Percentiles rank a stretch among this genome's conserved stretches.
Conservation (phyloP, 2,797 vertebrate species). For the Chaetodon trifasciatus region DNA sequence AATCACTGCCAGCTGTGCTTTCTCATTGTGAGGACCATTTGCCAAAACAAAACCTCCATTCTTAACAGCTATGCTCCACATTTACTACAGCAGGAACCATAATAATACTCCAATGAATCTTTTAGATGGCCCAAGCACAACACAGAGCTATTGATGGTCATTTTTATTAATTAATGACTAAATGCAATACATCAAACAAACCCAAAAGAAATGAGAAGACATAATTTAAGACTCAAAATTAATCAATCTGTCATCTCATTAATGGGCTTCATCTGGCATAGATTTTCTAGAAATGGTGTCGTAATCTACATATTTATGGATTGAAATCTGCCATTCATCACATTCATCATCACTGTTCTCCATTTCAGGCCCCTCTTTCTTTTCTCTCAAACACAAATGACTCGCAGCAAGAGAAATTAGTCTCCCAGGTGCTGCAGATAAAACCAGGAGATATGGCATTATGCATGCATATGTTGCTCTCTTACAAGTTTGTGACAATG, state of each 20-base stretch:
- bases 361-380: conserved; percentile 5
- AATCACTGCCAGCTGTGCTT: conserved; percentile 59
- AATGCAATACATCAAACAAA: conserved; percentile 30
- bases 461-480: neutral
- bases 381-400: conserved; percentile 14
- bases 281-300: neutral
- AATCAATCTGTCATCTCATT: conserved; percentile 19
- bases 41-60: conserved; percentile 44
- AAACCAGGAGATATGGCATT: neutral
- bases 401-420: conserved; percentile 3
- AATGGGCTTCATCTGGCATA: conserved; percentile 11
- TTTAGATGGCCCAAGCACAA: conserved; percentile 18
- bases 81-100: conserved; percentile 11
- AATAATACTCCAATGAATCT: conserved; percentile 30
- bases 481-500: neutral
- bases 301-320: conserved; percentile 15
- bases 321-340: conserved; percentile 28
- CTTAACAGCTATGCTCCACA: conserved; percentile 13
- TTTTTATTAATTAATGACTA: conserved; percentile 22
- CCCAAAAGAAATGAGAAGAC: conserved; percentile 10
- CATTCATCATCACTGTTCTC: neutral
- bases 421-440: conserved; percentile 1
- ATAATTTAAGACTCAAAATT: conserved; percentile 17
- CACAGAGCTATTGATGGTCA: neutral
- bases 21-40: conserved; percentile 48